Evolutionary conservation across 2,888 invertebrate genomes (phyloP), one percentile per base, ranked within the genome.

Genomic region (Leptinotarsa haldemani): DNA sequence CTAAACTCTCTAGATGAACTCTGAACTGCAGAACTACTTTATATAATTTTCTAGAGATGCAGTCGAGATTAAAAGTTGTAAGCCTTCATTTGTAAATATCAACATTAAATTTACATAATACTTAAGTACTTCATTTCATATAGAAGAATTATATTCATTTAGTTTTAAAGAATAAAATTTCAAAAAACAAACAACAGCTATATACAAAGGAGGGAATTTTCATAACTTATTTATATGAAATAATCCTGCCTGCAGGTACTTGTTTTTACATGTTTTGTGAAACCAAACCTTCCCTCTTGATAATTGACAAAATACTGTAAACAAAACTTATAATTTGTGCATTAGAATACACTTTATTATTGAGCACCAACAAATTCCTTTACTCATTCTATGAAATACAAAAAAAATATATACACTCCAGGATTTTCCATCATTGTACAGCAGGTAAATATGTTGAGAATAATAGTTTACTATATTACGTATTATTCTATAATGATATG

Each of bases 401-500:
- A 72, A 75, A 71, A 69, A 64, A 75, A 70, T 76, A 74, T 76
- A 73, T 76, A 77, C 75, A 75, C 66, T 22, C 70, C 48, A 73
- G 70, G 25, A 68, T 68, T 78, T 73, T 76, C 76, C 78, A 70
- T 81, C 80, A 83, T 83, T 83, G 82, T 84, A 82, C 83, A 84
- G 82, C 80, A 83, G 80, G 81, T 82, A 76, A 75, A 77, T 77
- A 77, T 77, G 74, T 77, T 80, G 77, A 79, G 77, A 80, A 76
- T 78, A 78, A 78, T 78, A 78, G 64, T 74, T 77, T 75, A 69
- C 77, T 76, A 74, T 77, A 75, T 79, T 79, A 78, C 74, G 80
- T 78, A 78, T 81, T 83, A 83, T 80, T 81, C 83, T 85, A 85
- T 79, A 82, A 84, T 87, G 87, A 87, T 87, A 87, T 87, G 87